Base-by-base conservation (phyloP, 2,113 vertebrate species). In the Labeo rohita region DNA sequence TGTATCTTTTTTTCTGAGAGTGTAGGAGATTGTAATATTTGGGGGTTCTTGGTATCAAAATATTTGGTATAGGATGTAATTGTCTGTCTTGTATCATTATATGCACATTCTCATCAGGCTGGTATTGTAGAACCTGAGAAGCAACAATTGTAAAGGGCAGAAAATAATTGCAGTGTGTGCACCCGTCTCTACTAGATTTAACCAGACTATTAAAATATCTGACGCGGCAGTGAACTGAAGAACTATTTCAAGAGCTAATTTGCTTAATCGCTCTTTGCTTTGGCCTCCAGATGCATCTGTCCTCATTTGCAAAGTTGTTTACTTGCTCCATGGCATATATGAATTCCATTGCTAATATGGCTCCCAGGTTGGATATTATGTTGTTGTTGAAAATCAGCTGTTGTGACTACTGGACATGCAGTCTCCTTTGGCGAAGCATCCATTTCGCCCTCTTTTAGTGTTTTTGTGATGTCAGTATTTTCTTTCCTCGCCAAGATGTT, bases 171-270 rank as follows among this genome's bases (percentile, higher is more conserved):
- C 21, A 49, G 43, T 74, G 4, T 74, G 4, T 49, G 10, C 13
- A 85, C 49, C 12, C 56, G 15, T 43, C 50, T 54, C 34, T 50
- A 78, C 45, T 72, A 8, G 36, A 85, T 49, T 2, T 47, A 47
- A 80, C 16, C n/a, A 47, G 65, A 39, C 10, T 45, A 47, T 80
- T 39, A 36, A 4, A 39, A 76, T 68, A 16, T 74, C n/a, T 61
- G 54, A 79, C 13, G 52, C 39, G 10, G 72, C 47, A 0, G 23
- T 61, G 66, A 56, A 73, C 52, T 56, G 74, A 63, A 52, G 15
- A 36, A 52, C 75, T 45, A 36, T 82, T 28, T 85, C 36, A 68
- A 81, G 65, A 81, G 36, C 9, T 76, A 28, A 85, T 85, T 88
- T 65, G 50, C 77, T 85, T 49, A 85, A 47, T 47, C 5, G 28